phyloP scores from a whole-genome alignment of 2,113 vertebrate species.

The Vireo altiloquus region DNA sequence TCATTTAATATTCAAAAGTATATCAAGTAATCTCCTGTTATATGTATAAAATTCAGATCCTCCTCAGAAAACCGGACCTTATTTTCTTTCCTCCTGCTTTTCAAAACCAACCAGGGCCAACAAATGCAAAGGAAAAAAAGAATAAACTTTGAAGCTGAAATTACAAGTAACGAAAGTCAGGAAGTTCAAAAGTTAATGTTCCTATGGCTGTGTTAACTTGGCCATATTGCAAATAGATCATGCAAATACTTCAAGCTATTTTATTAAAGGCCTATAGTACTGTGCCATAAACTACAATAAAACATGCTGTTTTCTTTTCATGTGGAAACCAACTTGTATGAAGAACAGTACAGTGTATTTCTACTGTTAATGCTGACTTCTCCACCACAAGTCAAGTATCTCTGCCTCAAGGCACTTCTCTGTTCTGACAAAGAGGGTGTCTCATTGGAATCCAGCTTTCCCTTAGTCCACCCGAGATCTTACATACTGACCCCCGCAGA shows the following conservation, averaged over 20 bases:
- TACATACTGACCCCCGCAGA: not conserved
- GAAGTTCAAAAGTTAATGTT: conserved; percentile 68
- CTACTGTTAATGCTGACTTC: not conserved
- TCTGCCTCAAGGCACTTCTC: not conserved
- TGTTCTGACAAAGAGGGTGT: not conserved
- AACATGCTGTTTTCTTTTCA: conserved; percentile 24
- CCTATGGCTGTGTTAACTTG: conserved; percentile 55
- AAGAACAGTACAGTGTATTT: not conserved
- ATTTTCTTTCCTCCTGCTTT: conserved; percentile 28
- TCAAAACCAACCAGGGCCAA: conserved; percentile 47
- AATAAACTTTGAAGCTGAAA: conserved; percentile 57
- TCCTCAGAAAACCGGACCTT: conserved; percentile 1
- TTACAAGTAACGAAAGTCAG: conserved; percentile 58
- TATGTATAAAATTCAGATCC: not conserved
- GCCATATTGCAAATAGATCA: conserved; percentile 54
- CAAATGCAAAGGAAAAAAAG: conserved; percentile 39
- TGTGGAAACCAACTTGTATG: not conserved
- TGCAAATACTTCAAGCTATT: conserved; percentile 46
- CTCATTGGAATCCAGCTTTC: not conserved
- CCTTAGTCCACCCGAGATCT: not conserved
- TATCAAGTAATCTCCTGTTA: not conserved
- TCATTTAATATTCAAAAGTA: not conserved
- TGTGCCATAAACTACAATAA: conserved; percentile 22
- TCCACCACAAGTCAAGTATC: not conserved
- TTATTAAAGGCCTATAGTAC: conserved; percentile 29